These are phyloP conservation scores for Drosophila affinis DNA, from an alignment of 2,888 invertebrate species.

Conservation along the genomic window DNA sequence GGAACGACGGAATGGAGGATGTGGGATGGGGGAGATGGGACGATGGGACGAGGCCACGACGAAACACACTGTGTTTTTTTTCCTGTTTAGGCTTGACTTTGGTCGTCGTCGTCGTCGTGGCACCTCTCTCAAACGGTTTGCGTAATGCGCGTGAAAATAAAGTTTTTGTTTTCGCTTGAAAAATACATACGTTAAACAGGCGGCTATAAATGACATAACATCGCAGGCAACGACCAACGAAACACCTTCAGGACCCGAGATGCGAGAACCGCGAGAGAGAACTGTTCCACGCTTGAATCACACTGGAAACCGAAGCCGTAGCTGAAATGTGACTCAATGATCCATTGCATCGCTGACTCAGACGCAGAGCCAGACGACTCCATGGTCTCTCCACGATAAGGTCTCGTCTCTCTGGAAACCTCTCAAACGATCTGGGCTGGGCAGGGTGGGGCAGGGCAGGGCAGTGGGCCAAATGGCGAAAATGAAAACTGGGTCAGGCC, in stretches of 20 bases:
- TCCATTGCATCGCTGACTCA: conserved; percentile 43
- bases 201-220: conserved; percentile 73
- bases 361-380: conserved; percentile 21
- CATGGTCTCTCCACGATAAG: neutral
- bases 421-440: neutral
- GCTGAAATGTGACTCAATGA: conserved; percentile 21
- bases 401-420: neutral
- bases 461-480: conserved; percentile 24
- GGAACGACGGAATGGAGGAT: neutral
- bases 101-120: conserved; percentile 40
- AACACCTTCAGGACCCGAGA: conserved; percentile 30
- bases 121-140: conserved; percentile 32
- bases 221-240: conserved; percentile 53
- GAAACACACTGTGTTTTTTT: conserved; percentile 28
- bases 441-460: conserved; percentile 50
- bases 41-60: conserved; percentile 7
- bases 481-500: conserved; percentile 62
- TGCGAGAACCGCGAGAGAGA: neutral
- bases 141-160: conserved; percentile 80
- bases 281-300: conserved; percentile 39
- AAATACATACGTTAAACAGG: conserved; percentile 72
- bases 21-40: neutral
- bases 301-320: conserved; percentile 13
- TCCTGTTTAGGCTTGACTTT: conserved; percentile 51
- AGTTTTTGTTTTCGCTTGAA: conserved; percentile 76